Evolutionary conservation across 2,888 invertebrate genomes (phyloP).

Genomic region (Maniola hyperantus): DNA sequence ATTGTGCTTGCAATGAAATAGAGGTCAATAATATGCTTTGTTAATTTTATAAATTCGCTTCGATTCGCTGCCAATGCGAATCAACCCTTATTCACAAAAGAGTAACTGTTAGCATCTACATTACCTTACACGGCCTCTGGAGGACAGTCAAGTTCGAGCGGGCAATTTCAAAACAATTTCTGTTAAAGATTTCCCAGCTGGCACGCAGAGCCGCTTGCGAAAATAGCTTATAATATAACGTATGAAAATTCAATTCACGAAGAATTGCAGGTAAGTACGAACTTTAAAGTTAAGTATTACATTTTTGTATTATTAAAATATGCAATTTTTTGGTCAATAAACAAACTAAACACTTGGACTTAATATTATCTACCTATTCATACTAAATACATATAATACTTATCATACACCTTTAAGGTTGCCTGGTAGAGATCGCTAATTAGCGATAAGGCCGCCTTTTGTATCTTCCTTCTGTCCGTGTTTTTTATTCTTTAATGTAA

Average conservation of each 20-base stretch:
- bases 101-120: slow-evolving; percentile 15
- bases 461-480: too few species aligned
- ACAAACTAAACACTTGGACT: neutral
- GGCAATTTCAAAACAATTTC: slow-evolving; percentile 75
- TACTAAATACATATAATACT: too few species aligned
- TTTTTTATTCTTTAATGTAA: too few species aligned
- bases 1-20: too few species aligned
- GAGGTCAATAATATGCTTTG: too few species aligned
- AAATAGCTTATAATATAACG: slow-evolving; percentile 49
- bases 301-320: slow-evolving; percentile 7
- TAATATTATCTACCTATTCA: too few species aligned
- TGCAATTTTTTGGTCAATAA: neutral
- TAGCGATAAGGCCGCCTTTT: too few species aligned
- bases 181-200: slow-evolving; percentile 67
- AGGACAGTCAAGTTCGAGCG: slow-evolving; percentile 58
- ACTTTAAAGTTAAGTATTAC: slow-evolving; percentile 25
- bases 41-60: too few species aligned
- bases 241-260: slow-evolving; percentile 47
- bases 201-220: slow-evolving; percentile 41
- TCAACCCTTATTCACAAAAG: neutral
- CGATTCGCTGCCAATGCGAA: too few species aligned
- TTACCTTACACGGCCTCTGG: slow-evolving; percentile 41
- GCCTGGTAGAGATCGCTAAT: too few species aligned
- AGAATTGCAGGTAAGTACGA: slow-evolving; percentile 32
- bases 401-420: too few species aligned